Base-by-base conservation (phyloP, 2,113 vertebrate species). In the Sclerurus mexicanus region DNA sequence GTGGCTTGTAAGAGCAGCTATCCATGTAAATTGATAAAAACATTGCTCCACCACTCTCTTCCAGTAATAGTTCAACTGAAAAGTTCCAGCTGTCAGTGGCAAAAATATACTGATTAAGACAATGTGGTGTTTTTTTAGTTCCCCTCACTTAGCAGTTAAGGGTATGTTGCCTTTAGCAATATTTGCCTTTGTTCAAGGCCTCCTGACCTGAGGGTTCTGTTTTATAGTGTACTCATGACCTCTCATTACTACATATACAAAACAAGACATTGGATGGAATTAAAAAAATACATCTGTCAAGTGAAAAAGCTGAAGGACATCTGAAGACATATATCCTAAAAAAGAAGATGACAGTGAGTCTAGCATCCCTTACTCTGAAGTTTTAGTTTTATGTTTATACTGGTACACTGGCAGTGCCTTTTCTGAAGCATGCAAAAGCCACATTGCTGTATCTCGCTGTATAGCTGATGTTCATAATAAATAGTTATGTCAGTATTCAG, bases 161-260 rank as follows among this genome's bases (percentile, higher is more conserved):
- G 40, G 23, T 63, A 67, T 74, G 56, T 89, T 96, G 95, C 76
- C 90, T 94, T 87, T 56, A 94, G 86, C 90, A 96, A 74, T 95
- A 92, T 95, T 97, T 94, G 87, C 80, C 80, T 94, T 92, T 94
- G 37, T 85, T 92, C 33, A 28, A 87, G 83, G 63, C 79, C 76
- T 80, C 75, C 85, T 96, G 94, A 95, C 72, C 82, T 66, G 42
- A 59, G 22, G 63, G 63, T 62, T 91, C 84, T 85, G 67, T 79
- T 95, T 93, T 69, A 39, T 49, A 66, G 60, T 25, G 75, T 46
- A 21, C 82, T 87, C 60, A 6, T 1, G 35, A 93, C 91, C 87
- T 81, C 77, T 85, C 49, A 72, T 90, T 92, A 56, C 78, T 84
- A 21, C 15, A 1, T n/a, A 53, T 76, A 58, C 53, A 79, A 87